These are phyloP conservation scores for Drosophila melanica DNA, from an alignment of 1,140 invertebrate species.

Conservation along the genomic window DNA sequence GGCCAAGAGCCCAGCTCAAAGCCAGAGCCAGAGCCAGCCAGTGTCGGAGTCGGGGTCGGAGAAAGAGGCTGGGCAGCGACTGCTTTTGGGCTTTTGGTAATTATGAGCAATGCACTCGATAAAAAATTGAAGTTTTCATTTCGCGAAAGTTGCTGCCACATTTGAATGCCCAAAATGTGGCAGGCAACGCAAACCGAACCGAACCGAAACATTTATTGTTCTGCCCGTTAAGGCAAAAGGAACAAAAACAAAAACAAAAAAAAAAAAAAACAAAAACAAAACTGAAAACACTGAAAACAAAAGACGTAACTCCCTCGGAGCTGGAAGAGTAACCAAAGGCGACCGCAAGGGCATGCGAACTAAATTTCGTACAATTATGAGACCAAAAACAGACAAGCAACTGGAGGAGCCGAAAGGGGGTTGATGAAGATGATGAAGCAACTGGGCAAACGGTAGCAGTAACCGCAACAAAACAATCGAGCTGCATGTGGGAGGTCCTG, in stretches of 20 bases:
- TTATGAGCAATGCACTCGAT: conserved; percentile 82
- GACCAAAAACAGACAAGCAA: conserved; percentile 57
- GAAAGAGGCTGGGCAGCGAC: conserved; percentile 4
- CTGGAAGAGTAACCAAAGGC: conserved; percentile 36
- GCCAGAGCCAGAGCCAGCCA: background rate
- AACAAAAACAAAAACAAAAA: background rate
- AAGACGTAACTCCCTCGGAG: conserved; percentile 21
- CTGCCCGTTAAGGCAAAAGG: conserved; percentile 75
- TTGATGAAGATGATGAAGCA: conserved; percentile 6
- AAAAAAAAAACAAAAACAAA: too few species aligned
- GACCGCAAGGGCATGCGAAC: conserved; percentile 81
- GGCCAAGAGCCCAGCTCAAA: conserved; percentile 13
- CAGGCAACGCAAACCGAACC: conserved; percentile 31
- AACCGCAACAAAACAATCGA: conserved; percentile 79
- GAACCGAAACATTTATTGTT: conserved; percentile 75
- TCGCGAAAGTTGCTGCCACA: conserved; percentile 74
- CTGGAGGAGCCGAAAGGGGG: background rate
- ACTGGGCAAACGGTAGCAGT: conserved; percentile 75
- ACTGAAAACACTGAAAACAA: conserved; percentile 31
- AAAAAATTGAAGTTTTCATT: conserved; percentile 81
- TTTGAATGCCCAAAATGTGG: conserved; percentile 51
- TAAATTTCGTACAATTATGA: conserved; percentile 83
- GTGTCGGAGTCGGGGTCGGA: background rate
- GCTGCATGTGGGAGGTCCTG: conserved; percentile 80
- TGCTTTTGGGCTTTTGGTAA: conserved; percentile 63